Conservation (phyloP, 2,797 vertebrate genomes). For the Pagetopsis macropterus region DNA sequence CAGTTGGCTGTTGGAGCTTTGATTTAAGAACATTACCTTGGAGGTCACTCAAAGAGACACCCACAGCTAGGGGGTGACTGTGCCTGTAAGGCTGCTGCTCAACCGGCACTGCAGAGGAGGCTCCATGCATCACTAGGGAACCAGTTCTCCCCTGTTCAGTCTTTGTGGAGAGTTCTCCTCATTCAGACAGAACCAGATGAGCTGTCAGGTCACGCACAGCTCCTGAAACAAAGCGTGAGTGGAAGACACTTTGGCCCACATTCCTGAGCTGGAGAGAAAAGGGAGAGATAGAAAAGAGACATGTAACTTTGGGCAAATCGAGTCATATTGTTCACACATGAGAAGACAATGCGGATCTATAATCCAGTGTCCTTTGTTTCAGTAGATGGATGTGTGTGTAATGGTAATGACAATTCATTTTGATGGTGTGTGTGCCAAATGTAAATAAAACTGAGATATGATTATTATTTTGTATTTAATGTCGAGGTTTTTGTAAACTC, state of each 20-base stretch:
- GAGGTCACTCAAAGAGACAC: constrained; percentile 37
- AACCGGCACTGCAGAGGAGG: constrained; percentile 35
- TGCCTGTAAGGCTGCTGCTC: constrained; percentile 41
- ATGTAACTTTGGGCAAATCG: constrained; percentile 9
- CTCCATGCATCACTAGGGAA: constrained; percentile 41
- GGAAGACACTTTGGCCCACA: constrained; percentile 12
- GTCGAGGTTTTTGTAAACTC: no score
- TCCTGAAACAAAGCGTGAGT: constrained; percentile 12
- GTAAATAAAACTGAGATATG: no score
- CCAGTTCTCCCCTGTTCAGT: constrained; percentile 18
- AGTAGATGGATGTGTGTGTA: background rate
- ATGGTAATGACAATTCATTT: no score
- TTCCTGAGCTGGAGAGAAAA: constrained; percentile 30
- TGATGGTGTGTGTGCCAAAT: no score
- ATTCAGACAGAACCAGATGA: background rate
- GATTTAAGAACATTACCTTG: constrained; percentile 44
- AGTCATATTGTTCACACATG: constrained; percentile 31
- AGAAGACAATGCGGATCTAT: constrained; percentile 18
- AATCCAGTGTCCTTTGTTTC: constrained; percentile 11
- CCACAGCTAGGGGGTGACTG: constrained; percentile 38
- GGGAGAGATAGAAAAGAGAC: constrained; percentile 14
- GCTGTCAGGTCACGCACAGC: constrained; percentile 4
- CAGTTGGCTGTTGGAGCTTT: constrained; percentile 4
- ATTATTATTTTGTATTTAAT: no score
- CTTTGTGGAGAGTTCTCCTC: background rate